A percentile compares a stretch with the other conserved stretches of the same genome.
Evolutionary conservation across 1,140 invertebrate species (phyloP).

Genomic region (Drosophila tropicalis): DNA sequence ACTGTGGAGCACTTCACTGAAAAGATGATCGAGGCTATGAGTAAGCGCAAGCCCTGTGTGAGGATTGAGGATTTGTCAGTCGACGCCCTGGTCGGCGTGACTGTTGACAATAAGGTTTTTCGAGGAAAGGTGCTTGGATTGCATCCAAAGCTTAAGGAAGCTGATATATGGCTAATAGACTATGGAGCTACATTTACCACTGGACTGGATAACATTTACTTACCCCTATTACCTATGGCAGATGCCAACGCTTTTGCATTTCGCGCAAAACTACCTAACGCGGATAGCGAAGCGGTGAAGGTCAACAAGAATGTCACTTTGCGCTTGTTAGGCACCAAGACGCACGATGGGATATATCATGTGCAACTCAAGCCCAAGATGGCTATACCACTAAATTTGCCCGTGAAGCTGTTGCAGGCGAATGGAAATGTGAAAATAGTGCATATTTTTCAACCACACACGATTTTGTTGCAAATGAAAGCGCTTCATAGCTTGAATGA

Average conservation of each 20-base stretch:
- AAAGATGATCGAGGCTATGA: constrained; percentile 14
- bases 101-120: constrained; percentile 7
- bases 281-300: constrained; percentile 28
- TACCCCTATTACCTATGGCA: constrained; percentile 26
- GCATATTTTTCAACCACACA: constrained; percentile 26
- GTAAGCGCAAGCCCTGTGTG: constrained; percentile 7
- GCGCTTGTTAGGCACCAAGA: constrained; percentile 36
- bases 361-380: constrained; percentile 48
- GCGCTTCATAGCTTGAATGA: constrained; percentile 33
- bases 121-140: constrained; percentile 31
- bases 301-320: constrained; percentile 42
- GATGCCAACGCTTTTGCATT: constrained; percentile 44
- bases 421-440: constrained; percentile 41
- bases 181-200: constrained; percentile 7
- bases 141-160: not conserved
- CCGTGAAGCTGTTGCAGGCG: constrained; percentile 33
- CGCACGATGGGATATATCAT: constrained; percentile 35
- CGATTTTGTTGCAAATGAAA: constrained; percentile 47
- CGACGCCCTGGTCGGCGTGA: constrained; percentile 33
- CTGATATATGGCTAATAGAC: constrained; percentile 47
- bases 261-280: constrained; percentile 32
- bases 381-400: constrained; percentile 42
- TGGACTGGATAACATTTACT: constrained; percentile 28
- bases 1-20: constrained; percentile 31
- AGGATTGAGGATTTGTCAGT: constrained; percentile 9